Evolutionary conservation across 2,888 invertebrate genomes (phyloP).

Genomic region (Melangyna quadrimaculata): DNA sequence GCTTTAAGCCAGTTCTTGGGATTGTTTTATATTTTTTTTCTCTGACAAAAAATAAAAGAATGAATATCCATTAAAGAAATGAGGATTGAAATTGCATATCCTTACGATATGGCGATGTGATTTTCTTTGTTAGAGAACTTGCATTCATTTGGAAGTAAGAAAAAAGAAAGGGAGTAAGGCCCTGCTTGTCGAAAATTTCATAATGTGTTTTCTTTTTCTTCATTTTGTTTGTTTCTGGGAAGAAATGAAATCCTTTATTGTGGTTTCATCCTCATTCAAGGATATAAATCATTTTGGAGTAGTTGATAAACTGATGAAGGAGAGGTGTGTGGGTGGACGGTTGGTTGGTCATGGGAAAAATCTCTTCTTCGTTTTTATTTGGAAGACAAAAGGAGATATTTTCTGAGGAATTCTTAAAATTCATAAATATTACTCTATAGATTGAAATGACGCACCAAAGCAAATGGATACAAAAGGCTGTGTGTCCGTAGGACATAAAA

Average conservation of each 20-base stretch:
- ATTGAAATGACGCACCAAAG: neutral
- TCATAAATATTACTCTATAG: neutral
- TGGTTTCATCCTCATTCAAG: neutral
- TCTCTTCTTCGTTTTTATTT: neutral
- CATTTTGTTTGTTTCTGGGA: neutral
- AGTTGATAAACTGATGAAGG: neutral
- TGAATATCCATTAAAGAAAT: constrained; percentile 69
- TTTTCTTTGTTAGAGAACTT: constrained; percentile 41
- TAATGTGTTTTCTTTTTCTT: neutral
- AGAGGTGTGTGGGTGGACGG: neutral
- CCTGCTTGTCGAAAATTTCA: neutral
- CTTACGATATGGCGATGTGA: constrained; percentile 32
- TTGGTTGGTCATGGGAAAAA: too few relatives aligned
- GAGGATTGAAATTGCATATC: constrained; percentile 58
- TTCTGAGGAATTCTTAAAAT: neutral
- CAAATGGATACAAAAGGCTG: neutral
- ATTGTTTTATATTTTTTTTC: neutral
- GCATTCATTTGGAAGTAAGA: constrained; percentile 31
- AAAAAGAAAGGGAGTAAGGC: neutral
- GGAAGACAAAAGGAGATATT: neutral
- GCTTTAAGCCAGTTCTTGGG: constrained; percentile 51
- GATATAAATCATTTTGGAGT: constrained; percentile 11
- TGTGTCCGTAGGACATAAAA: neutral
- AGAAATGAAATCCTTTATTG: neutral
- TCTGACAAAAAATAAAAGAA: constrained; percentile 10